Conservation (phyloP, 2,113 vertebrate genomes). For the Vidua macroura region DNA sequence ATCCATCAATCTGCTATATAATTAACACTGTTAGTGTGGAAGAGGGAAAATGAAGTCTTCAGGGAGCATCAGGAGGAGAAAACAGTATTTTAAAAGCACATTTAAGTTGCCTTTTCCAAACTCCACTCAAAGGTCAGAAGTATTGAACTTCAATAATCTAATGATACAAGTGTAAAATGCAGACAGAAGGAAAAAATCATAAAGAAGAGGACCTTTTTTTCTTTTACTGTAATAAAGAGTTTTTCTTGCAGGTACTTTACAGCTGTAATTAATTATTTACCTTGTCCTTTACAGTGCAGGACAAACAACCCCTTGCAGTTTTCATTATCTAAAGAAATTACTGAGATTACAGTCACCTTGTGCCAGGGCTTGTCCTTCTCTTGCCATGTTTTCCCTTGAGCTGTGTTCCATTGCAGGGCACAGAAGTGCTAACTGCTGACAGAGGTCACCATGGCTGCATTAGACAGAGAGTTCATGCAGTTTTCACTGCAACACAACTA, state of each 20-base stretch:
- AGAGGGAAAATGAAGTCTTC: background rate
- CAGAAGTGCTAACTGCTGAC: background rate
- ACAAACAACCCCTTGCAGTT: background rate
- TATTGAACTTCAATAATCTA: background rate
- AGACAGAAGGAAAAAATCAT: background rate
- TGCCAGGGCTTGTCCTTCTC: background rate
- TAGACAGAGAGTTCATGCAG: background rate
- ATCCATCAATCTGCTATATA: background rate
- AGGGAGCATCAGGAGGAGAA: background rate
- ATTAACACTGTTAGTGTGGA: background rate
- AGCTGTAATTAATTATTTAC: slow-evolving; percentile 30
- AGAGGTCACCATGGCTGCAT: background rate
- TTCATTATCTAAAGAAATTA: slow-evolving; percentile 25
- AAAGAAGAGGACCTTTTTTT: background rate
- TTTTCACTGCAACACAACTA: background rate
- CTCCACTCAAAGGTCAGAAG: background rate
- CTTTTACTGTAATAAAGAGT: background rate
- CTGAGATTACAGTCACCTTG: background rate
- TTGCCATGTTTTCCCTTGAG: background rate
- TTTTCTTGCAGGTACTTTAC: background rate
- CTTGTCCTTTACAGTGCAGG: background rate
- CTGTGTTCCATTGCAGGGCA: background rate
- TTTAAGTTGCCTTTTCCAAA: background rate
- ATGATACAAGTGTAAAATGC: background rate
- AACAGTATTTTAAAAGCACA: background rate